Base-by-base conservation (phyloP, 2,113 vertebrate genomes). In the Gorsachius goisagi region DNA sequence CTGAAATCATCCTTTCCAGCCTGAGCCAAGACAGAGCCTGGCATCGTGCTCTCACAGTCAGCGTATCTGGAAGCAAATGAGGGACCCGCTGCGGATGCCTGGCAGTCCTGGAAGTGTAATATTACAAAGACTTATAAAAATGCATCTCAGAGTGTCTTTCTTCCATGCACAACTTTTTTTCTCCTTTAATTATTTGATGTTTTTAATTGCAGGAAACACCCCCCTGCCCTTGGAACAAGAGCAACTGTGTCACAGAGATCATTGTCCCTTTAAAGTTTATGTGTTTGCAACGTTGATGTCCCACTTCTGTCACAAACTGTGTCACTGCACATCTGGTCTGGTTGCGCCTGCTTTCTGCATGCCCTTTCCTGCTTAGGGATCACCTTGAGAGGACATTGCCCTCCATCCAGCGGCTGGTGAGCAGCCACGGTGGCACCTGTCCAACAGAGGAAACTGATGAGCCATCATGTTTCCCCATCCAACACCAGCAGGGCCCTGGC, bases 401-500 rank as follows among this genome's bases (percentile, higher is more conserved):
- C 78, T 93, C 78, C 55, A 85, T 73, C 50, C 95, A 88, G 75
- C 1, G 5, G 50, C 93, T 95, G 92, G 88, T 87, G 32, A 89
- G 87, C 67, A 76, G 96, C 96, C 93, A 58, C 1, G 14, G 75
- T 91, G 93, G 93, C 96, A 90, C 37, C 3, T 4, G 21, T 95
- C 95, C 96, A 96, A 5, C 0, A 0, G 9, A 58, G 52, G 50
- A 90, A 96, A 93, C 87, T 76, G 93, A 93, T 96, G 91, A 97
- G 85, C 93, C 71, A 79, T 95, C 91, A 59, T 35, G 41, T 91
- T 95, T 96, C 72, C 72, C 71, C 44, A 67, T 85, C 82, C 85
- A 91, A 19, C 55, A 79, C n/a, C 85, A 93, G 81, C 93, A 91
- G 91, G 74, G 67, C 55, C 37, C 89, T 85, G 88, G 85, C 75